Evolutionary conservation across 2,113 vertebrate genomes (phyloP).

Genomic region (Neolamprologus devosi): DNA sequence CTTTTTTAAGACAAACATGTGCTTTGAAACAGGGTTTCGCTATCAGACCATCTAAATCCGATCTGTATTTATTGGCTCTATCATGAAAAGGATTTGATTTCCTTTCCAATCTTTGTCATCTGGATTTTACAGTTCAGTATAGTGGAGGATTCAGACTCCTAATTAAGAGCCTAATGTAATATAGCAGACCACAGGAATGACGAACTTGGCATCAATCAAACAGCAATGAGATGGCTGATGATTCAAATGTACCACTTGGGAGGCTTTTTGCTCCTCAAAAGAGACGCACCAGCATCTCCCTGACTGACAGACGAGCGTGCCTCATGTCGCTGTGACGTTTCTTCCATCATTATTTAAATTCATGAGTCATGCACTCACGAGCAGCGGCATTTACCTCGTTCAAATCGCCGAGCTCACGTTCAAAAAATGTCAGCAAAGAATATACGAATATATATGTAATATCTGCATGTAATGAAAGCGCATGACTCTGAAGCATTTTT

Average conservation of each 20-base stretch:
- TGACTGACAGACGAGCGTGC: background rate
- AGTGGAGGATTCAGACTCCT: background rate
- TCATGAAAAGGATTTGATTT: background rate
- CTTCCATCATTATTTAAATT: background rate
- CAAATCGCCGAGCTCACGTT: background rate
- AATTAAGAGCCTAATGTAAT: background rate
- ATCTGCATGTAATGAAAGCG: background rate
- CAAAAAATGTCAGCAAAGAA: background rate
- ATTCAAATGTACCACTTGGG: background rate
- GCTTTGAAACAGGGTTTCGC: background rate
- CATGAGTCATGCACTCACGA: background rate
- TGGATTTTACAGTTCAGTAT: background rate
- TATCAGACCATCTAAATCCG: background rate
- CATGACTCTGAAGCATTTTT: background rate
- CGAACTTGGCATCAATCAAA: background rate
- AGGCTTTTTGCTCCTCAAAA: background rate
- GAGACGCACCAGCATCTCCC: background rate
- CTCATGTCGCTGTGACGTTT: background rate
- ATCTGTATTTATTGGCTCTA: background rate
- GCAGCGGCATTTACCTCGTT: background rate
- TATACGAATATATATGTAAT: background rate
- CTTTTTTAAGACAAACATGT: background rate
- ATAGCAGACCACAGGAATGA: background rate
- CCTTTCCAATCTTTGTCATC: background rate
- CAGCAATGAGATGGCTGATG: background rate